A percentile compares a stretch with the other conserved stretches of the same genome.
These are phyloP conservation scores for Pelmatolapia mariae DNA, from an alignment of 2,113 vertebrate genomes.

Conservation along the genomic window DNA sequence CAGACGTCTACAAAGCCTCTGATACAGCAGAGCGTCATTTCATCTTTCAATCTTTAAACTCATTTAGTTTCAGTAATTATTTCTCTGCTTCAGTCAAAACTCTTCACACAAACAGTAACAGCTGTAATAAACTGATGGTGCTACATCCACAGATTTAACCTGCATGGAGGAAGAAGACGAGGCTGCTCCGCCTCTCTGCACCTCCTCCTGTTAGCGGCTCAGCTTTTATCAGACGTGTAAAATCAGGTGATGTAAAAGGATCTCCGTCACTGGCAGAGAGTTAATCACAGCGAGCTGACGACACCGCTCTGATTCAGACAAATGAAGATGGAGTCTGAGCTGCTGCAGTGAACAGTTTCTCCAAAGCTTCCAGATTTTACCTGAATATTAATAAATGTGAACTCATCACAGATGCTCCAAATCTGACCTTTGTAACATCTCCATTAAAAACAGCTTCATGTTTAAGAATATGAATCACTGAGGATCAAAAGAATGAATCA, in stretches of 20 bases:
- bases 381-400: not conserved
- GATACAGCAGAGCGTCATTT: not conserved
- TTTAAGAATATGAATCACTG: rapidly evolving
- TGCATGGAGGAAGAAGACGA: rapidly evolving
- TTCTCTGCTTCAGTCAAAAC: not conserved
- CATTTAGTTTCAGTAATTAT: not conserved
- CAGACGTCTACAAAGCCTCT: not conserved
- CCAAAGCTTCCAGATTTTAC: rapidly evolving
- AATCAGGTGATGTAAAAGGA: not conserved
- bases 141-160: rapidly evolving
- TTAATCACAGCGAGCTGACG: rapidly evolving
- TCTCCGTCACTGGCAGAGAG: not conserved
- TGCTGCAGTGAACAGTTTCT: rapidly evolving
- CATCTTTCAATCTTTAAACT: not conserved
- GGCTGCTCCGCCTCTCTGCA: not conserved
- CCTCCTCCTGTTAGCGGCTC: rapidly evolving
- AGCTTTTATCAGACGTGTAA: not conserved
- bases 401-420: not conserved
- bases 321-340: rapidly evolving
- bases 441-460: rapidly evolving
- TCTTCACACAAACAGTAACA: rapidly evolving
- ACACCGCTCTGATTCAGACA: not conserved
- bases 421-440: rapidly evolving
- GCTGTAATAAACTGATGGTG: not conserved
- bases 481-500: not conserved